phyloP scores from a whole-genome alignment of 2,797 vertebrate genomes.

The Rousettus madagascariensis region DNA sequence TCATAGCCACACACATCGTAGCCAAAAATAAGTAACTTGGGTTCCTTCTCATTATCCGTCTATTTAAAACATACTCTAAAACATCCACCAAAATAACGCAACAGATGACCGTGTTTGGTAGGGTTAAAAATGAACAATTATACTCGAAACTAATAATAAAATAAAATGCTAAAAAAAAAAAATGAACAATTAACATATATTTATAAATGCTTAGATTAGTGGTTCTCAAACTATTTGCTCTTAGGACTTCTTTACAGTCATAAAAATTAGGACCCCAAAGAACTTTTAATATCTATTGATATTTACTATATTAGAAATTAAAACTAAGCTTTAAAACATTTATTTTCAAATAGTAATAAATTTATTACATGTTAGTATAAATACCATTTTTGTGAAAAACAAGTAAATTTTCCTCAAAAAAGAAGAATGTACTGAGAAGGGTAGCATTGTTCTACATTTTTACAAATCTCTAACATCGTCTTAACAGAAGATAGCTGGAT shows the following conservation, averaged over 20 bases:
- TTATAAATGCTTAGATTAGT: constrained; percentile 3
- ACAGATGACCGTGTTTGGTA: neutral
- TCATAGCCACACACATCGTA: neutral
- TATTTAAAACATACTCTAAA: neutral
- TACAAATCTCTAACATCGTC: neutral
- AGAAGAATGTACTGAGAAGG: neutral
- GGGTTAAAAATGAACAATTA: neutral
- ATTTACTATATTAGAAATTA: constrained; percentile 25
- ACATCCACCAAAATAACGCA: neutral
- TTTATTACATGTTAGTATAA: neutral
- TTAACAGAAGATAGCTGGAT: neutral
- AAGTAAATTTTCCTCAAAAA: constrained; percentile 17
- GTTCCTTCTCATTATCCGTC: neutral
- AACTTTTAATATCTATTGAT: neutral
- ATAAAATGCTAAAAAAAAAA: neutral
- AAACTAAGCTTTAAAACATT: constrained; percentile 4
- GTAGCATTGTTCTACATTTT: constrained; percentile 7
- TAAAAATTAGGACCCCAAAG: neutral
- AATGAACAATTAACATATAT: neutral
- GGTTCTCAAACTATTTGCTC: neutral
- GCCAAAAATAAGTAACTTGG: neutral
- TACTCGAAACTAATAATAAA: no score
- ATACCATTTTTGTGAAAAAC: constrained; percentile 11
- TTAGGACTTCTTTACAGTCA: neutral
- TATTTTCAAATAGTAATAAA: constrained; percentile 15